Conservation (phyloP, 1,140 invertebrate species). For the Ectropis grisescens region DNA sequence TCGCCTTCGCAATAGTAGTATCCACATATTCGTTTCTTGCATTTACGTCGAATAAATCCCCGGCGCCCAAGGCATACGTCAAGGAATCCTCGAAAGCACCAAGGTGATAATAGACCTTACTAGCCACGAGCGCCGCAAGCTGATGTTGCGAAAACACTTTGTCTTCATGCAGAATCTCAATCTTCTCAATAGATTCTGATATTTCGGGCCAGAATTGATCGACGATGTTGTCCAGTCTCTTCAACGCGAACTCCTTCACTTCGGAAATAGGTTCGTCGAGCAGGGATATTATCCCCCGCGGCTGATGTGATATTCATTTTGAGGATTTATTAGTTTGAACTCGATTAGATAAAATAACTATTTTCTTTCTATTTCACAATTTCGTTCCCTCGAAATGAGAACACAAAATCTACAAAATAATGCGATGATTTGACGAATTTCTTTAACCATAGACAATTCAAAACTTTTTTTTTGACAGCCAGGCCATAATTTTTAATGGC, state of each 20-base stretch:
- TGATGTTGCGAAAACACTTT: constrained; percentile 89
- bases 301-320: constrained; percentile 71
- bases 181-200: constrained; percentile 97
- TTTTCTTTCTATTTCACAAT: constrained; percentile 5
- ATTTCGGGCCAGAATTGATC: constrained; percentile 99
- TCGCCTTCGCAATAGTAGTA: constrained; percentile 96
- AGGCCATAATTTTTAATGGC: too few relatives aligned
- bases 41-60: constrained; percentile 94
- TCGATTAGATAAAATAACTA: too few relatives aligned
- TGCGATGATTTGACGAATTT: constrained; percentile 61
- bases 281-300: constrained; percentile 95
- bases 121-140: constrained; percentile 95
- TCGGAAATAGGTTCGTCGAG: constrained; percentile 94
- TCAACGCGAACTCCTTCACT: constrained; percentile 92
- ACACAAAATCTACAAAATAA: constrained; percentile 21
- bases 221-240: constrained; percentile 93
- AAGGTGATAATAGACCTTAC: constrained; percentile 98
- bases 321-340: constrained; percentile 1
- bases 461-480: too few relatives aligned
- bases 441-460: constrained; percentile 15
- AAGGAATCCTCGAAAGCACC: constrained; percentile 96
- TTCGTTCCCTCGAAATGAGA: constrained; percentile 14
- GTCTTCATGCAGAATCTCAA: constrained; percentile 97
- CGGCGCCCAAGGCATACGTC: constrained; percentile 93
- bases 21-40: constrained; percentile 95